Conservation (phyloP, 1,140 invertebrate species). For the Heliconius congener region DNA sequence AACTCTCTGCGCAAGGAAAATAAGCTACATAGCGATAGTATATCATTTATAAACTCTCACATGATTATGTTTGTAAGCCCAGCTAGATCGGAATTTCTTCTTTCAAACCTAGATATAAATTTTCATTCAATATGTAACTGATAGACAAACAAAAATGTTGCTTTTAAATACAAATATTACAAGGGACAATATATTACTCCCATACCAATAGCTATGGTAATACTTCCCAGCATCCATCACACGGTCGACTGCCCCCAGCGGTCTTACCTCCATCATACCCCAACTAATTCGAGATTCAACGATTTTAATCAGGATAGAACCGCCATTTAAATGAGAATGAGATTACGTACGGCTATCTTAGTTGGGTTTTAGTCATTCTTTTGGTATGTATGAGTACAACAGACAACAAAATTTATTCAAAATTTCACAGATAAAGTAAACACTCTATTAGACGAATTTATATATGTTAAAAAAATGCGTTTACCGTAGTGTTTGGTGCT, state of each 20-base stretch:
- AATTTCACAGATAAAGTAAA: too few relatives aligned
- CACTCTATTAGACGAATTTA: too few relatives aligned
- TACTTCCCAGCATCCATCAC: slow-evolving; percentile 30
- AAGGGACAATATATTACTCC: slow-evolving; percentile 17
- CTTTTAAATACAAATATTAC: background rate
- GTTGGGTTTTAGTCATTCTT: background rate
- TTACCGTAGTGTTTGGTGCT: too few relatives aligned
- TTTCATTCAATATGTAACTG: background rate
- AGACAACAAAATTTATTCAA: too few relatives aligned
- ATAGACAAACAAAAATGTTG: background rate
- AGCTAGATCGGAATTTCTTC: too few relatives aligned
- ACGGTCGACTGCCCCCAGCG: slow-evolving; percentile 30
- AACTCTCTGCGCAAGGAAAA: too few relatives aligned
- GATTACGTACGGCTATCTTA: slow-evolving; percentile 23
- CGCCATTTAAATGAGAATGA: slow-evolving; percentile 34
- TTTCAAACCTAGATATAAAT: too few relatives aligned
- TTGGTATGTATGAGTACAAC: background rate
- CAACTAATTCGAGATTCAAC: slow-evolving; percentile 34
- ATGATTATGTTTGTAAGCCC: too few relatives aligned
- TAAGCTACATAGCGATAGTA: too few relatives aligned
- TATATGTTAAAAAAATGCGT: too few relatives aligned
- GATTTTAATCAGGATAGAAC: slow-evolving; percentile 37
- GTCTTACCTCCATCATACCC: slow-evolving; percentile 36
- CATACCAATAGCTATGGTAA: slow-evolving; percentile 24
- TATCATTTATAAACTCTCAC: too few relatives aligned